Evolutionary conservation across 2,113 vertebrate species (phyloP).

Genomic region (Ochotona curzoniae): DNA sequence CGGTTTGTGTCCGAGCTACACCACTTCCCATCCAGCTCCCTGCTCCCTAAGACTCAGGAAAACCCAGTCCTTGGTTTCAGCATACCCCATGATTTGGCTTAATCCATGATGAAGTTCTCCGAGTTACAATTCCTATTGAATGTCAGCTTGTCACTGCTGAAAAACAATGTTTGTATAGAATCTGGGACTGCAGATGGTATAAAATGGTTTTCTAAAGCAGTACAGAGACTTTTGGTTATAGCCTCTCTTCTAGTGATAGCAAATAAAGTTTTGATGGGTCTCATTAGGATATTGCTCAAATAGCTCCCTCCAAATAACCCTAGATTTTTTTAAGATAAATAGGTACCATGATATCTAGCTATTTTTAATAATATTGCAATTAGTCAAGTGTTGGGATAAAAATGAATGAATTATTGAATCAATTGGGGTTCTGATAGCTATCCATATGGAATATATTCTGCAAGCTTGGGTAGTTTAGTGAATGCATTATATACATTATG

Average conservation of each 20-base stretch:
- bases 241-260: background rate
- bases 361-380: conserved; percentile 19
- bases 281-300: conserved; percentile 26
- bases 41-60: background rate
- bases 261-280: conserved; percentile 21
- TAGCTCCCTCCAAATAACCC: background rate
- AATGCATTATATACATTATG: background rate
- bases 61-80: background rate
- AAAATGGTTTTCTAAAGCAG: background rate
- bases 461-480: background rate
- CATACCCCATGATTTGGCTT: background rate
- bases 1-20: too few species aligned
- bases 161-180: background rate
- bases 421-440: background rate
- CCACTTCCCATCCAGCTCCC: too few species aligned
- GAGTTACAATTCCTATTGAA: background rate
- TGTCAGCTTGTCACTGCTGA: background rate
- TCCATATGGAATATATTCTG: background rate
- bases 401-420: conserved; percentile 38
- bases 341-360: background rate
- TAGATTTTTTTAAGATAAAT: background rate
- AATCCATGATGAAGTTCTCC: background rate
- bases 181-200: background rate
- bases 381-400: background rate
- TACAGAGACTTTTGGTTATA: background rate